phyloP scores from a whole-genome alignment of 2,797 vertebrate species.

The Alcedo quadribrachys region DNA sequence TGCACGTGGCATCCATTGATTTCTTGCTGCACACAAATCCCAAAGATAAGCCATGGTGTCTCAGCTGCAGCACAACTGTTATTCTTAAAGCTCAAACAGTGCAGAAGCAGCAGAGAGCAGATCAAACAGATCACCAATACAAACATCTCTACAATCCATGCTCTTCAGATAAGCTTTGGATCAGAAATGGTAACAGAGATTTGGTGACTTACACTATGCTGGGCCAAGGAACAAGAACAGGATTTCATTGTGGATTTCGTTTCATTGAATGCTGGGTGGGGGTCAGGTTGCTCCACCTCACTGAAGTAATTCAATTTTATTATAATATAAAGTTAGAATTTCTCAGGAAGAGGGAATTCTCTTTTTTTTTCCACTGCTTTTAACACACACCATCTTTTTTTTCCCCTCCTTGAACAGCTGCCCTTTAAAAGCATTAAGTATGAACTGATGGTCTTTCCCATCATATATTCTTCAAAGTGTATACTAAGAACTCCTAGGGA shows the following conservation, averaged over 20 bases:
- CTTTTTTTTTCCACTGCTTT: background rate
- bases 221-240: background rate
- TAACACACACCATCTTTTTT: background rate
- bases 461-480: background rate
- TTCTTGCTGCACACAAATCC: constrained; percentile 27
- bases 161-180: background rate
- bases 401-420: background rate
- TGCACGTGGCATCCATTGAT: constrained; percentile 7
- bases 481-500: background rate
- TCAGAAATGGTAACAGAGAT: background rate
- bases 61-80: constrained; percentile 33
- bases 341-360: background rate
- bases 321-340: background rate
- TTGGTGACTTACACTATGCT: background rate
- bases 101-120: background rate
- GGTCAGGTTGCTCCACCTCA: background rate
- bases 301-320: background rate
- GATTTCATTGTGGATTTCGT: background rate
- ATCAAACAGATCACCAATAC: background rate
- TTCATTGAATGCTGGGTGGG: background rate
- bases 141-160: background rate
- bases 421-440: background rate
- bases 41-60: background rate
- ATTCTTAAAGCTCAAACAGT: background rate
- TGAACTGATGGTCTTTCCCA: background rate